These are phyloP conservation scores for Aphis gossypii DNA, from an alignment of 1,140 invertebrate genomes.

Conservation along the genomic window DNA sequence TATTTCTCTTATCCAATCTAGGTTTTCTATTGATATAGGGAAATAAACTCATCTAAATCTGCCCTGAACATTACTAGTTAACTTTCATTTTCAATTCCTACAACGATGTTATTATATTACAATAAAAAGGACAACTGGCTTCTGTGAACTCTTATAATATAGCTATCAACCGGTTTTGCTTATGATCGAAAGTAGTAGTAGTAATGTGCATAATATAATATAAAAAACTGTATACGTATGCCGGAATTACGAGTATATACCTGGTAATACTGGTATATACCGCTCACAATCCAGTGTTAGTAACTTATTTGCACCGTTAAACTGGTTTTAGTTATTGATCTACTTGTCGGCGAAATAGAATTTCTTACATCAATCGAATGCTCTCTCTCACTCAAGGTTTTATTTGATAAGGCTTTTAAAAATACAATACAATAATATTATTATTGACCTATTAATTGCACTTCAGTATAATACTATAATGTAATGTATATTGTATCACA, in stretches of 20 bases:
- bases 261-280: slow-evolving; percentile 40
- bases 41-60: not conserved
- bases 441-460: not conserved
- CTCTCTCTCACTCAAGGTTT: slow-evolving; percentile 22
- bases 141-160: not conserved
- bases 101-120: slow-evolving; percentile 13
- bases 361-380: slow-evolving; percentile 24
- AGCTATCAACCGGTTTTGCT: slow-evolving; percentile 20
- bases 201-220: not conserved
- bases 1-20: not conserved
- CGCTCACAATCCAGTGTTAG: slow-evolving; percentile 1
- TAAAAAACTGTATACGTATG: not conserved
- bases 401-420: slow-evolving; percentile 10
- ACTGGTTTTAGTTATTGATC: slow-evolving; percentile 41
- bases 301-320: slow-evolving; percentile 37
- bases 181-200: slow-evolving; percentile 33
- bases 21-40: not conserved
- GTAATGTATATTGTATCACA: not conserved
- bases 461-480: not conserved
- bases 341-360: slow-evolving; percentile 37
- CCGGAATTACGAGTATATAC: not conserved
- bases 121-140: slow-evolving; percentile 18
- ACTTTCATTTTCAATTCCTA: not conserved
- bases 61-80: not conserved
- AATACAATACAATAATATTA: not conserved